These are phyloP conservation scores for Lycocorax pyrrhopterus DNA, from an alignment of 2,113 vertebrate genomes.

Conservation along the genomic window DNA sequence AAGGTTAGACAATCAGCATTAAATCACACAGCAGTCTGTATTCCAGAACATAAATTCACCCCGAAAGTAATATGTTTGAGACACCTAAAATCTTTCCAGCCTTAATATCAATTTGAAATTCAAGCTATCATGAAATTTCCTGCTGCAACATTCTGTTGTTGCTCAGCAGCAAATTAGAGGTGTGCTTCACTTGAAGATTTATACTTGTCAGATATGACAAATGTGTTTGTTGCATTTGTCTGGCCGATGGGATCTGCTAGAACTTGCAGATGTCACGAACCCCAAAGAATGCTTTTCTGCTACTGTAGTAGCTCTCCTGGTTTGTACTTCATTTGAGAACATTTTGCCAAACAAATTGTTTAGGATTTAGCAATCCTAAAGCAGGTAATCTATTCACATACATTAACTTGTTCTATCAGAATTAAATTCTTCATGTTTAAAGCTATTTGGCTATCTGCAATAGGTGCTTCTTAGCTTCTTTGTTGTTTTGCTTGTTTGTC, in stretches of 20 bases:
- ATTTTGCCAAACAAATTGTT: neutral
- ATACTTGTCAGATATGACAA: neutral
- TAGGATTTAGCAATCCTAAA: neutral
- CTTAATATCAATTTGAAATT: slow-evolving; percentile 41
- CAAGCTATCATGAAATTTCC: neutral
- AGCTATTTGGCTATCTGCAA: neutral
- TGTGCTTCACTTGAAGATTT: neutral
- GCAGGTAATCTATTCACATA: neutral
- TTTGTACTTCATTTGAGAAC: neutral
- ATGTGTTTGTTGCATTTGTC: neutral
- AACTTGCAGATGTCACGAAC: neutral
- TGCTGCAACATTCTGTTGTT: neutral
- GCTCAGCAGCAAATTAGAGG: slow-evolving; percentile 16
- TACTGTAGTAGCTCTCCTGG: neutral
- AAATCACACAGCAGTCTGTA: slow-evolving; percentile 69
- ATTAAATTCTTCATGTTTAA: neutral
- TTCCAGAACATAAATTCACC: slow-evolving; percentile 64
- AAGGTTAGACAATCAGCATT: slow-evolving; percentile 76
- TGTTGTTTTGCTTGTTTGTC: neutral
- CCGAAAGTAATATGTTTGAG: slow-evolving; percentile 50
- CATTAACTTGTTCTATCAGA: neutral
- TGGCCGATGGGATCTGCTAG: neutral
- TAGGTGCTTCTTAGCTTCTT: neutral
- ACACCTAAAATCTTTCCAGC: slow-evolving; percentile 34
- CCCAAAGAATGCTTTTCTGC: neutral